Conservation (phyloP, 2,888 invertebrate genomes). For the Ectobius pallidus region DNA sequence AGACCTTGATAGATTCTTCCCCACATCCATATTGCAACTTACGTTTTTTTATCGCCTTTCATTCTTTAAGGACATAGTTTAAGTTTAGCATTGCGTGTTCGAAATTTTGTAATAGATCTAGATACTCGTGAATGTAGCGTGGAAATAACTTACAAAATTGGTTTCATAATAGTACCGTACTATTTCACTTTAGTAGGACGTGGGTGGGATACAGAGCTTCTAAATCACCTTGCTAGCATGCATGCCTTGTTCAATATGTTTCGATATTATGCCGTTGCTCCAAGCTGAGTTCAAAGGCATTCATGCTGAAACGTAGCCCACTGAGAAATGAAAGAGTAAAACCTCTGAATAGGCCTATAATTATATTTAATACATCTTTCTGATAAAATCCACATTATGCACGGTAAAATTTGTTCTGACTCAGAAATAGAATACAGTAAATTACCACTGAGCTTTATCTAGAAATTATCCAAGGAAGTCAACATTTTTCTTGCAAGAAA, state of each 20-base stretch:
- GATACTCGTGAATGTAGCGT: background rate
- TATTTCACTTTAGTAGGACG: background rate
- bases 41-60: background rate
- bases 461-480: no score
- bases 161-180: slow-evolving; percentile 9
- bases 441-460: no score
- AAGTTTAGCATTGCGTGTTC: background rate
- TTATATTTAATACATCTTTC: no score
- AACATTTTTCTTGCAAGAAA: no score
- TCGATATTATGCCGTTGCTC: no score
- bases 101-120: slow-evolving; percentile 3
- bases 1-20: background rate
- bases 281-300: no score
- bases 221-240: background rate
- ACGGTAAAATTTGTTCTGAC: no score
- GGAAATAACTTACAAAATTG: background rate
- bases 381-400: no score
- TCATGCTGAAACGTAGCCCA: no score
- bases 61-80: slow-evolving; percentile 1
- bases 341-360: no score
- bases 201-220: background rate
- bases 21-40: background rate
- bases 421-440: no score
- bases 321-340: no score
- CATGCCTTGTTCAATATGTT: background rate